A percentile compares a stretch with the other conserved stretches of the same genome.
Evolutionary conservation across 2,797 vertebrate species (phyloP).

Genomic region (Malacoraja senta): DNA sequence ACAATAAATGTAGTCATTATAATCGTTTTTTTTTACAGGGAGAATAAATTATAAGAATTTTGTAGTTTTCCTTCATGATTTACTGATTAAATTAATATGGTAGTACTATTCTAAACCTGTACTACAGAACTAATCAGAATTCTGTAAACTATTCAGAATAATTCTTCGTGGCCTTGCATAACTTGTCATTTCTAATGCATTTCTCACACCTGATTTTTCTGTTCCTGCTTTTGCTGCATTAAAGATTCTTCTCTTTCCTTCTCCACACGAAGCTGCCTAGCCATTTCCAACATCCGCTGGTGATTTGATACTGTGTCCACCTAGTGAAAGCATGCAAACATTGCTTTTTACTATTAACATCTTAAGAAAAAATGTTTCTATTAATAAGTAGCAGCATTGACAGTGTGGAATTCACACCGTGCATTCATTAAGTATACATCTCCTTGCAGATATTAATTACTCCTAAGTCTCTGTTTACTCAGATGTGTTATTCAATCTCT

Average conservation of each 20-base stretch:
- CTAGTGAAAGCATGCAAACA: slow-evolving; percentile 66
- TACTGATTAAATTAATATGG: not conserved
- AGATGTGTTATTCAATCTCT: slow-evolving; percentile 51
- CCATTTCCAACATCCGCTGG: slow-evolving; percentile 87
- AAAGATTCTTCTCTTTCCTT: slow-evolving; percentile 88
- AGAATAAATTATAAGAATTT: not conserved
- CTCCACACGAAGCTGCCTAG: slow-evolving; percentile 83
- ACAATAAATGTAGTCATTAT: not conserved
- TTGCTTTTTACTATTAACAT: slow-evolving; percentile 52
- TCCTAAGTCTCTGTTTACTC: slow-evolving; percentile 10
- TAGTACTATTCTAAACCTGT: not conserved
- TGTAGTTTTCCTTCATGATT: not conserved
- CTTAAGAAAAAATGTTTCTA: slow-evolving; percentile 52
- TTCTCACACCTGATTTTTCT: slow-evolving; percentile 82
- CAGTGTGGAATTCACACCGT: slow-evolving; percentile 45
- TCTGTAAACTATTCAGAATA: not conserved
- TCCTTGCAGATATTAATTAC: slow-evolving; percentile 18
- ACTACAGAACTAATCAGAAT: no score
- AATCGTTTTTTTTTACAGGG: not conserved
- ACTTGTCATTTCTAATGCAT: not conserved
- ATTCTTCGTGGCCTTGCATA: not conserved
- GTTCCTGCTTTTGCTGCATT: slow-evolving; percentile 86
- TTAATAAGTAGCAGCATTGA: slow-evolving; percentile 55
- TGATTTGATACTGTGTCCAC: slow-evolving; percentile 95
- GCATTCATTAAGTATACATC: not conserved